Evolutionary conservation across 2,888 invertebrate species (phyloP), one percentile per base, ranked within the genome.

Genomic region (Gnatocerus cornutus): DNA sequence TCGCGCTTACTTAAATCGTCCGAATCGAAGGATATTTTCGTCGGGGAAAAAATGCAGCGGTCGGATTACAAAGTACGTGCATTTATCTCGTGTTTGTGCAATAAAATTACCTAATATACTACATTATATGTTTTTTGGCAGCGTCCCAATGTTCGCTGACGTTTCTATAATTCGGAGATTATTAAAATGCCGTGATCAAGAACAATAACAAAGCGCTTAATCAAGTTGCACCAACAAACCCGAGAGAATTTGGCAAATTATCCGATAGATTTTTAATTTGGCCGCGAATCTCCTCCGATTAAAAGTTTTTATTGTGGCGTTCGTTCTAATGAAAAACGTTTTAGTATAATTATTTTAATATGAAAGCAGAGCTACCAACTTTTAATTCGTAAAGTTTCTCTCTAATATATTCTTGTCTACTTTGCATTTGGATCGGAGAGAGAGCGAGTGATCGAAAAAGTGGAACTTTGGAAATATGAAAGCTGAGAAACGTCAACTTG

Each of bases 261-360:
- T 43, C 21, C 33, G 53, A 62, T 62, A 62, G 62, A 62, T 62
- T 63, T 63, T 63, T 53, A 63, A 63, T 63, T 63, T 43, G 43
- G 27, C 14, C 64, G 64, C 46, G 39, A 52, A 41, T 52, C 53
- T 62, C 14, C 33, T 12, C 29, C 48, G 70, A 70, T 70, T 70
- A 70, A 70, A 70, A 70, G 52, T 56, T 70, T 67, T 66, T 45
- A 50, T 58, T 56, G 53, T 55, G 21, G 45, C 21, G 50, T 33
- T 9, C 37, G 13, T 21, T 21, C 63, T 61, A 77, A 78, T 77
- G 76, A 75, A 76, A 77, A 76, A 69, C 75, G 70, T 76, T 75
- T 74, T 71, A 74, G 73, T 72, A 76, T 76, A 76, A 76, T 70
- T 70, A 67, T 70, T 69, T 69, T 70, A 70, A 70, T 70, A 56